A percentile compares a stretch with the other conserved stretches of the same genome.
Evolutionary conservation across 2,888 invertebrate species (phyloP).

Genomic region (Gisinianus flammeolus): DNA sequence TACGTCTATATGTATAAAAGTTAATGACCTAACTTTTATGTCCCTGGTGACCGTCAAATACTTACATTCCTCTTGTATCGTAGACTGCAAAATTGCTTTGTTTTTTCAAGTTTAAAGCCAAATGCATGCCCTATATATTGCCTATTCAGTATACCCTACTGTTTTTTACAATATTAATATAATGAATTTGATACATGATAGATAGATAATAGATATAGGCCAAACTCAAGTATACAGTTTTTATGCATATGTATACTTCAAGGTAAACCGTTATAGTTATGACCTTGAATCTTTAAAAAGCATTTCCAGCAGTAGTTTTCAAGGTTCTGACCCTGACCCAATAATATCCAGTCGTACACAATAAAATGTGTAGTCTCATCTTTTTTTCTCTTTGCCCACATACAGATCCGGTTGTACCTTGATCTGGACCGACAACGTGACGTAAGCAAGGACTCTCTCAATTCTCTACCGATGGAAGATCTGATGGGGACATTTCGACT

Average conservation of each 20-base stretch:
- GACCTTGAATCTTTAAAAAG: background rate
- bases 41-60: background rate
- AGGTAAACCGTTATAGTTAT: background rate
- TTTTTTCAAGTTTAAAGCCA: background rate
- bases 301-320: background rate
- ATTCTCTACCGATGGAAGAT: conserved; percentile 66
- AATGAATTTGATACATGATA: too few species aligned
- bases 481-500: conserved; percentile 73
- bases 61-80: background rate
- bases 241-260: background rate
- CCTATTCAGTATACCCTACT: too few species aligned
- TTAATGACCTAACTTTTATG: background rate
- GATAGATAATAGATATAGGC: too few species aligned
- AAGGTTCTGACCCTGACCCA: conserved; percentile 20
- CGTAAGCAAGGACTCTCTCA: conserved; percentile 44
- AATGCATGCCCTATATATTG: background rate
- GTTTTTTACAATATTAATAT: too few species aligned
- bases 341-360: background rate
- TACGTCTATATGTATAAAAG: background rate
- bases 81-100: background rate
- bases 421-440: conserved; percentile 56
- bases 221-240: background rate
- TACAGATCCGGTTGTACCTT: conserved; percentile 56
- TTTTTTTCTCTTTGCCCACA: conserved; percentile 8
- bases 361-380: background rate